Evolutionary conservation across 2,113 vertebrate species (phyloP).

Genomic region (Puffinus mauretanicus): DNA sequence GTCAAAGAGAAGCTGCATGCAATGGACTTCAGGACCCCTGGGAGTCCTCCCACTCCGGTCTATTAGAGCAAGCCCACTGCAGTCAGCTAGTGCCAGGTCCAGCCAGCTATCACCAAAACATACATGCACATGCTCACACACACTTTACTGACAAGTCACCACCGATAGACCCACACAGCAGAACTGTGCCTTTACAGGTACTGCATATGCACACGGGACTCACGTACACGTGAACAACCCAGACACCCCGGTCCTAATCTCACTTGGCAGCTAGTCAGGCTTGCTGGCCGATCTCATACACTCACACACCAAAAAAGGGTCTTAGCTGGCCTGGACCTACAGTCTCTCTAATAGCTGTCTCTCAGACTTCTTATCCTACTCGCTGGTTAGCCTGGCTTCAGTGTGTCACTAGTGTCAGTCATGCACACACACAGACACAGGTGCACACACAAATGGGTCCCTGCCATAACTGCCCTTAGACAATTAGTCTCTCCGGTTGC

Average conservation of each 20-base stretch:
- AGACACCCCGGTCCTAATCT: not conserved
- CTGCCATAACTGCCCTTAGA: not conserved
- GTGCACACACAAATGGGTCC: not conserved
- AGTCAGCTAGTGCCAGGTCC: accelerated
- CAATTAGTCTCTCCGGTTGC: not conserved
- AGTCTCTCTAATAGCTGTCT: not conserved
- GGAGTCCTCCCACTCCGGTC: not conserved
- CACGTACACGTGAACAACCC: not conserved
- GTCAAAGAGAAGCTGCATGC: not conserved
- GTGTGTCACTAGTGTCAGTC: not conserved
- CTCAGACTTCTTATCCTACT: not conserved
- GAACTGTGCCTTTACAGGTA: not conserved
- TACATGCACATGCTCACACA: not conserved
- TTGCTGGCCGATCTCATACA: not conserved
- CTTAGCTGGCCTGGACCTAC: not conserved
- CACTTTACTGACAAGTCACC: not conserved
- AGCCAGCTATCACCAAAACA: not conserved
- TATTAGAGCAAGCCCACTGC: not conserved
- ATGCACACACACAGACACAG: no score
- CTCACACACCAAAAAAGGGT: not conserved
- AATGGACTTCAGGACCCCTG: not conserved
- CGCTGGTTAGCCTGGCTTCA: not conserved
- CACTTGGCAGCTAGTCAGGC: not conserved
- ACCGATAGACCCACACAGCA: not conserved
- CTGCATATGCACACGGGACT: accelerated